Percentiles rank a stretch among this genome's conserved stretches.
phyloP scores from a whole-genome alignment of 2,888 invertebrate genomes.

The Pollenia griseotomentosa region DNA sequence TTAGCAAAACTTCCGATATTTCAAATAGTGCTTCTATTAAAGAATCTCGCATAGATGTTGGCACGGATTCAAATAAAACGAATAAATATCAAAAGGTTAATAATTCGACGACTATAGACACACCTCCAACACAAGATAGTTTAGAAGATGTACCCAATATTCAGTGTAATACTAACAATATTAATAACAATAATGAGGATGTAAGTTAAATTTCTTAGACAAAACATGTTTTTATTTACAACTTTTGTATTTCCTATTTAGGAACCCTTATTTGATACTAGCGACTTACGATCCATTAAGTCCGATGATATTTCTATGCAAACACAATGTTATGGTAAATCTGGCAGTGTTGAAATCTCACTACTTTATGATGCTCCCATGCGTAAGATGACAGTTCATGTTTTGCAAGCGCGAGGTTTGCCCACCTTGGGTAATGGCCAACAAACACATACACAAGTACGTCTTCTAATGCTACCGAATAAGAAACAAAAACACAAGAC shows the following conservation, averaged over 20 bases:
- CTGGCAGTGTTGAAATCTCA: slow-evolving; percentile 94
- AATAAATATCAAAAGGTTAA: slow-evolving; percentile 80
- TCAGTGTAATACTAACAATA: slow-evolving; percentile 87
- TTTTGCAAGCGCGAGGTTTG: slow-evolving; percentile 93
- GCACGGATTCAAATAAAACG: slow-evolving; percentile 77
- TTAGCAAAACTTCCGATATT: slow-evolving; percentile 74
- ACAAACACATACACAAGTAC: slow-evolving; percentile 90
- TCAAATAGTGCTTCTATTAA: slow-evolving; percentile 84
- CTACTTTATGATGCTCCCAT: slow-evolving; percentile 95
- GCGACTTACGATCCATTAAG: slow-evolving; percentile 83
- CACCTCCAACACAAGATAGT: slow-evolving; percentile 79
- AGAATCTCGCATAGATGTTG: slow-evolving; percentile 88
- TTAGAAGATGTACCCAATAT: slow-evolving; percentile 85
- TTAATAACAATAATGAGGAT: slow-evolving; percentile 87
- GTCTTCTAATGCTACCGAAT: slow-evolving; percentile 93
- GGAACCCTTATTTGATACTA: slow-evolving; percentile 84
- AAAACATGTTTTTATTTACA: neutral
- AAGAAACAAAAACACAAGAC: slow-evolving; percentile 98
- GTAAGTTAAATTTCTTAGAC: slow-evolving; percentile 84
- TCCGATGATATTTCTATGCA: slow-evolving; percentile 84
- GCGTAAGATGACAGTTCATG: slow-evolving; percentile 95
- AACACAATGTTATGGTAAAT: slow-evolving; percentile 84
- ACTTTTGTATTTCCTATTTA: slow-evolving; percentile 64
- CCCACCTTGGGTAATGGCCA: slow-evolving; percentile 89
- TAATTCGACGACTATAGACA: slow-evolving; percentile 67